Evolutionary conservation across 2,888 invertebrate species (phyloP), one percentile per base, ranked within the genome.

Genomic region (Ectropis crepuscularia): DNA sequence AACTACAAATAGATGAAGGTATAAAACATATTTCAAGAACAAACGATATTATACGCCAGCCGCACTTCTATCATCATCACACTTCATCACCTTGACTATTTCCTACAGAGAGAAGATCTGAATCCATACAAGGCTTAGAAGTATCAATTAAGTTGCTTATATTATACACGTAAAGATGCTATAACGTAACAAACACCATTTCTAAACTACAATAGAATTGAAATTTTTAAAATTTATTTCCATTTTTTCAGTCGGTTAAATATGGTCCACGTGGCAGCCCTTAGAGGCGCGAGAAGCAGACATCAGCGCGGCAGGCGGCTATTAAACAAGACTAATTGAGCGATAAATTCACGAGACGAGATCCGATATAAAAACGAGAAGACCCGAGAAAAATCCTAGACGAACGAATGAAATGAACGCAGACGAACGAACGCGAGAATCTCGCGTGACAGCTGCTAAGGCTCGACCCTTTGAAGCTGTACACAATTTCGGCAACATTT

Each of bases 291-390:
- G 87, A 86, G 90, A 87, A 88, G 90, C 89, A 92, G 92, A 92
- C 92, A 92, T 90, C 91, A 91, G 89, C 88, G 86, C 88, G 89
- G 90, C 91, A 88, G 91, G 91, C 91, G 86, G 90, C 93, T 92
- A 93, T 93, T 93, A 93, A 93, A 93, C 92, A 93, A 93, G 93
- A 93, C 93, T 93, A 93, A 93, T 93, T 93, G 93, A 93, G 93
- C 93, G 92, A 93, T 93, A 93, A 93, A 93, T 93, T 90, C 90
- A 86, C 83, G 84, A 88, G 89, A 86, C 88, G 88, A 85, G 89
- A 86, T 83, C 83, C 88, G 89, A 87, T 86, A 86, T 88, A 90
- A 90, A 90, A 90, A 89, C 87, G 87, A 80, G 82, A 86, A 83
- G 82, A 78, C 80, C 77, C 79, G 87, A 89, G 89, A 86, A 86